phyloP scores from a whole-genome alignment of 2,113 vertebrate species.

The Theristicus caerulescens region DNA sequence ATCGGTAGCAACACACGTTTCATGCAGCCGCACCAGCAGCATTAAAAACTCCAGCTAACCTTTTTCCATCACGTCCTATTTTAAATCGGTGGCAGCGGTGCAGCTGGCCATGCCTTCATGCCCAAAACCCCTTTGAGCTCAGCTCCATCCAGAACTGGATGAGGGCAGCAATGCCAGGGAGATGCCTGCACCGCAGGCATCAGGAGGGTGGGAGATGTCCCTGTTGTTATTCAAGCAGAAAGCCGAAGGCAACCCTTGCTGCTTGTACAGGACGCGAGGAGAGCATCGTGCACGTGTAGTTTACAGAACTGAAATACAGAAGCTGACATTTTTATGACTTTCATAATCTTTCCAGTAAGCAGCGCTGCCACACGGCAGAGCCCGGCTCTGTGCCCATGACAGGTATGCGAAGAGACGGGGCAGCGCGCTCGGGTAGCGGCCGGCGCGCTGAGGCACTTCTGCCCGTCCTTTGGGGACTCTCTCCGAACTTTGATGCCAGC shows the following conservation, averaged over 20 bases:
- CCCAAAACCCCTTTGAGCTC: background rate
- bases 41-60: background rate
- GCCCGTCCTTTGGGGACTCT: background rate
- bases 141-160: background rate
- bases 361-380: rapidly evolving
- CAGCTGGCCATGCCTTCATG: background rate
- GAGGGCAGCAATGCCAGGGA: background rate
- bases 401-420: background rate
- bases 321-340: constrained; percentile 53
- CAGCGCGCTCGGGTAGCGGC: background rate
- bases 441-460: background rate
- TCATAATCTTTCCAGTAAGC: constrained; percentile 22
- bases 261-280: background rate
- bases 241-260: background rate
- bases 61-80: background rate
- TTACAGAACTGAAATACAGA: constrained; percentile 37
- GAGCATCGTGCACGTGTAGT: background rate
- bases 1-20: rapidly evolving
- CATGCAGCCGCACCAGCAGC: background rate
- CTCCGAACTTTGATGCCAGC: background rate
- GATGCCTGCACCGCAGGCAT: background rate
- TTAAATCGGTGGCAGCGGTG: background rate
- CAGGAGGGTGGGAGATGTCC: background rate
- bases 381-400: background rate
- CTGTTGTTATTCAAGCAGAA: background rate